Conservation (phyloP, 2,113 vertebrate species). For the Jaculus jaculus region DNA sequence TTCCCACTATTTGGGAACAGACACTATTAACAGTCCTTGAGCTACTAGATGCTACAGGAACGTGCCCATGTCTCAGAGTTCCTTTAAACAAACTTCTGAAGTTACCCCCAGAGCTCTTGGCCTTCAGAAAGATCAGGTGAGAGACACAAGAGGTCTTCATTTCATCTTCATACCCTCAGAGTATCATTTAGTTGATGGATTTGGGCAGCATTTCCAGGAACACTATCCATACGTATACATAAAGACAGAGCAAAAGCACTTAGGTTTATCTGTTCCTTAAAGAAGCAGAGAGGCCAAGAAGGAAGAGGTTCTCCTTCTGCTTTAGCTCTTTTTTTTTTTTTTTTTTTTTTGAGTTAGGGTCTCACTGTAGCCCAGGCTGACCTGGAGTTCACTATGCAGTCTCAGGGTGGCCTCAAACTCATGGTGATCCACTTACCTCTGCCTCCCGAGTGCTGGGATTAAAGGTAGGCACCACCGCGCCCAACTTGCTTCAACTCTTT, state of each 20-base stretch:
- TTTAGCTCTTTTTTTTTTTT: background rate
- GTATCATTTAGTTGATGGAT: background rate
- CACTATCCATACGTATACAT: background rate
- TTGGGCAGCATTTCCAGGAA: conserved; percentile 2
- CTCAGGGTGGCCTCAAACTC: no score
- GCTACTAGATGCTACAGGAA: background rate
- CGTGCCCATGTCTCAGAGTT: conserved; percentile 7
- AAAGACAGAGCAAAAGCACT: conserved; percentile 4
- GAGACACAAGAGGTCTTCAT: background rate
- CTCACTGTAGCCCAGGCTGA: no score
- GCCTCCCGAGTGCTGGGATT: no score
- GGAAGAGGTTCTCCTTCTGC: background rate
- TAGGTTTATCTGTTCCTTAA: background rate
- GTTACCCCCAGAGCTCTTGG: background rate
- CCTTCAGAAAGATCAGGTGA: conserved; percentile 55
- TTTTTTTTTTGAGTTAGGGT: no score
- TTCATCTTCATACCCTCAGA: conserved; percentile 19
- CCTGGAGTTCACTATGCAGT: no score
- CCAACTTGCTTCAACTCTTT: background rate
- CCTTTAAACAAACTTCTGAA: background rate
- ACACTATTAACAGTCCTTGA: background rate
- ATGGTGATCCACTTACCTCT: no score
- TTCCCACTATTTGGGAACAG: background rate
- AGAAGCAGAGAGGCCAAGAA: conserved; percentile 12
- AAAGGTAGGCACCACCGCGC: no score